phyloP scores from a whole-genome alignment of 1,140 invertebrate genomes.

The Drosophila arizonae region DNA sequence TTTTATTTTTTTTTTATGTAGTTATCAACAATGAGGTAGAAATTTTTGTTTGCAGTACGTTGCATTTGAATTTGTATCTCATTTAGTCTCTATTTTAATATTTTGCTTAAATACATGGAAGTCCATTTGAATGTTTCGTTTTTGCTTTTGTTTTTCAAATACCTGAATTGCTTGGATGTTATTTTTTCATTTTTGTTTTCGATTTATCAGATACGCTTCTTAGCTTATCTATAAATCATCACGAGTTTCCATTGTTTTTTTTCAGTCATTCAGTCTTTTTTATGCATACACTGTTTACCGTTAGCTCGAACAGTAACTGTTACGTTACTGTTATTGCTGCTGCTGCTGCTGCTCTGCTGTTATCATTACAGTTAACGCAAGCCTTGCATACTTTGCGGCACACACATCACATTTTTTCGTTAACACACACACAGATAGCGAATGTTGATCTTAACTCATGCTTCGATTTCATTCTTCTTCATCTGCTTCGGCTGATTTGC shows the following conservation, averaged over 20 bases:
- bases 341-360: conserved; percentile 18
- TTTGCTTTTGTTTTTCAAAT: conserved; percentile 59
- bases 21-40: conserved; percentile 79
- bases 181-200: conserved; percentile 23
- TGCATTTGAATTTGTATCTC: conserved; percentile 33
- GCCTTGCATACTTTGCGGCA: conserved; percentile 34
- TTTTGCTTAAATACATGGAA: conserved; percentile 61
- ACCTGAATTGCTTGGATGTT: conserved; percentile 81
- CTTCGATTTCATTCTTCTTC: conserved; percentile 15
- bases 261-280: conserved; percentile 61
- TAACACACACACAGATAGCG: conserved; percentile 49
- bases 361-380: not conserved
- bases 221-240: conserved; percentile 48
- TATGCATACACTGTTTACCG: conserved; percentile 54
- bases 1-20: conserved; percentile 37
- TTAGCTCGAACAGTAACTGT: conserved; percentile 11
- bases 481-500: not conserved
- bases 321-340: conserved; percentile 4
- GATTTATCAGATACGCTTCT: conserved; percentile 32
- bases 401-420: conserved; percentile 62
- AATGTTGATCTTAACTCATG: conserved; percentile 43
- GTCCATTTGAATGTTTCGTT: conserved; percentile 70
- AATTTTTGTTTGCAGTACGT: conserved; percentile 54
- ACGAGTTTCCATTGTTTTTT: conserved; percentile 37
- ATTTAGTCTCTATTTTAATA: conserved; percentile 45